Base-by-base conservation (phyloP, 2,797 vertebrate species). In the Pyrocephalus nanus region DNA sequence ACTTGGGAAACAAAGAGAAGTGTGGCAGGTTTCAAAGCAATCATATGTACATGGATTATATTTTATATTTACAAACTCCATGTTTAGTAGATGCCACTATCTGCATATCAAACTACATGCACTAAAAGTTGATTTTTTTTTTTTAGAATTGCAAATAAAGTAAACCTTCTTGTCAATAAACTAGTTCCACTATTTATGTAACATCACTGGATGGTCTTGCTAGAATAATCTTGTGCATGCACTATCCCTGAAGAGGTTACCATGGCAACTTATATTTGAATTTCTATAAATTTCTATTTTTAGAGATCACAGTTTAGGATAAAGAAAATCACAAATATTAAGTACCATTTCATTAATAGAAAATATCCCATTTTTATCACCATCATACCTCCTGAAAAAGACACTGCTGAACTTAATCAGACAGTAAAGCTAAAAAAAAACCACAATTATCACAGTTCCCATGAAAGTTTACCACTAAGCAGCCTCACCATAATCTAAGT, bases 261-360 rank as follows among this genome's bases (percentile, higher is more conserved):
- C 96, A 98, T 98, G 96, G 97, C 97, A 98, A 98, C 96, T 96
- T 97, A 93, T 95, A 97, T 97, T 96, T 97, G 88, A 97, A 97
- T 96, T 97, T 97, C 97, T 97, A 97, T 97, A 97, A 97, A 97
- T 97, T 94, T 97, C 96, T 97, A 97, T 97, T 96, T 97, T 97
- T 97, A 96, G 97, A 96, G 86, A 94, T 80, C 96, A 96, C 69
- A 95, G 69, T 96, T 97, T 93, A 88, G 47, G 78, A 96, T 93
- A 96, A 95, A 86, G 95, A 96, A 92, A 95, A 88, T 72, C 72
- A 93, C 73, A 97, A 93, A 72, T 86, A 95, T 93, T 92, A 97
- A 90, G 88, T 77, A 89, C 53, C 45, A 83, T 88, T 45, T 95
- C 89, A 89, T 92, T 95, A 95, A 86, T 16, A 96, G 92, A 78